Conservation (phyloP, 2,888 invertebrate genomes). For the Hofmannophila pseudospretella region DNA sequence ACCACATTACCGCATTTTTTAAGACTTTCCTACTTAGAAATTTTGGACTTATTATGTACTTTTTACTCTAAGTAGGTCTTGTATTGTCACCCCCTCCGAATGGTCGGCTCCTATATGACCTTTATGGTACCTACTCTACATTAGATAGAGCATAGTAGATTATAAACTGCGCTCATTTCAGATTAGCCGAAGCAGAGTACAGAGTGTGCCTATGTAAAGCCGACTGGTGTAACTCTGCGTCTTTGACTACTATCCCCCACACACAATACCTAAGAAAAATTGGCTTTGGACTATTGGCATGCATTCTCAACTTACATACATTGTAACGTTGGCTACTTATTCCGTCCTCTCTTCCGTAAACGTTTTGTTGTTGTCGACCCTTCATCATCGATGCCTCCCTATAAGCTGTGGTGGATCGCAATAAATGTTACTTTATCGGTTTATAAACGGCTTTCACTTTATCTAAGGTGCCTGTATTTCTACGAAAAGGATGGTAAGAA, state of each 20-base stretch:
- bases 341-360: background rate
- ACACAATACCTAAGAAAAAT: background rate
- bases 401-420: constrained; percentile 47
- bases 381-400: constrained; percentile 40
- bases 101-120: too few species aligned
- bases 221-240: constrained; percentile 56
- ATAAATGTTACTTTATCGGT: constrained; percentile 67
- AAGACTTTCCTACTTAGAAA: too few species aligned
- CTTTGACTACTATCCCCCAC: background rate
- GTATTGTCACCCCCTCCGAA: too few species aligned
- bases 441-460: constrained; percentile 73
- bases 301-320: background rate
- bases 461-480: constrained; percentile 68
- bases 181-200: constrained; percentile 55
- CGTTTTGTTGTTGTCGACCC: constrained; percentile 14
- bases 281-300: background rate
- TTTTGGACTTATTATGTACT: too few species aligned
- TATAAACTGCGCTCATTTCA: constrained; percentile 40
- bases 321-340: too few species aligned
- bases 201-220: constrained; percentile 60
- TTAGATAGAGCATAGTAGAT: too few species aligned
- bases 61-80: too few species aligned
- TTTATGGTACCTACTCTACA: too few species aligned
- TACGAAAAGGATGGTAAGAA: constrained; percentile 74
- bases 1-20: too few species aligned